phyloP scores from a whole-genome alignment of 2,888 invertebrate genomes.

The Nineta flava region DNA sequence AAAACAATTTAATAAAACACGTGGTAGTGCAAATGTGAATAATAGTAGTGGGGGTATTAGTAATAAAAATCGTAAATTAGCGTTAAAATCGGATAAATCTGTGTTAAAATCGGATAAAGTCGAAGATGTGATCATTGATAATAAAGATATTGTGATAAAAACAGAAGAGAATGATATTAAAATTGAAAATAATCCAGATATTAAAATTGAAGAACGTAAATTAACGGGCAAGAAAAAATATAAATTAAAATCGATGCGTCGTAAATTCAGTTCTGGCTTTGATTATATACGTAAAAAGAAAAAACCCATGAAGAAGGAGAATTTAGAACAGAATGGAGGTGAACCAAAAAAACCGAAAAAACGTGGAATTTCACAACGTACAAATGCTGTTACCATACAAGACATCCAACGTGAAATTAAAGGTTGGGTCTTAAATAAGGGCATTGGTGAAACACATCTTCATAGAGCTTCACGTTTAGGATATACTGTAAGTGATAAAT shows the following conservation, averaged over 20 bases:
- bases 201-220: slow-evolving; percentile 17
- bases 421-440: slow-evolving; percentile 85
- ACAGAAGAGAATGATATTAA: slow-evolving; percentile 18
- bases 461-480: slow-evolving; percentile 84
- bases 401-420: slow-evolving; percentile 77
- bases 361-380: slow-evolving; percentile 29
- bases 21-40: slow-evolving; percentile 13
- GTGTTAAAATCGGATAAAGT: slow-evolving; percentile 17
- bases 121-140: slow-evolving; percentile 14
- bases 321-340: slow-evolving; percentile 15
- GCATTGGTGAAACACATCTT: slow-evolving; percentile 82
- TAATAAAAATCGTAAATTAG: slow-evolving; percentile 15
- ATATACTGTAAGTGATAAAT: slow-evolving; percentile 49
- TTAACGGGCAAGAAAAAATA: slow-evolving; percentile 34
- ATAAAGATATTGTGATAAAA: slow-evolving; percentile 18
- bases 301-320: slow-evolving; percentile 47
- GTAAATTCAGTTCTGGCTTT: slow-evolving; percentile 70
- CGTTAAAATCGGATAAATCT: slow-evolving; percentile 16
- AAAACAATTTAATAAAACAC: slow-evolving; percentile 10
- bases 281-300: slow-evolving; percentile 84
- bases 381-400: slow-evolving; percentile 48
- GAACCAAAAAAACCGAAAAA: slow-evolving; percentile 28
- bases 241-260: slow-evolving; percentile 47
- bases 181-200: slow-evolving; percentile 23
- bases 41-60: slow-evolving; percentile 18